These are phyloP conservation scores for Helostoma temminkii DNA, from an alignment of 2,797 vertebrate species.

Conservation along the genomic window DNA sequence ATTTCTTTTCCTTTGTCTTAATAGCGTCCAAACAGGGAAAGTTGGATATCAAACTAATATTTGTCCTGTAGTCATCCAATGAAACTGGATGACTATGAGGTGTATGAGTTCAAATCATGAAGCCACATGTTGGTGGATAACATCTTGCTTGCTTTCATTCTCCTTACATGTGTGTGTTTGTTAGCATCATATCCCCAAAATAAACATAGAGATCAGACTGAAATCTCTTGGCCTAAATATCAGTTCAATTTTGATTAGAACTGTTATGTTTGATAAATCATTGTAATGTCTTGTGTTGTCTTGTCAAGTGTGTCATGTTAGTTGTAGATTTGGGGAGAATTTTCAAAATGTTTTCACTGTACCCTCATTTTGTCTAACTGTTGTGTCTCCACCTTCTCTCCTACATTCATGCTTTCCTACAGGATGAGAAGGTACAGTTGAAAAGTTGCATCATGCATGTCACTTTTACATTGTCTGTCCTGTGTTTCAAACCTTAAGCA, in stretches of 20 bases:
- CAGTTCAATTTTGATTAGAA: no score
- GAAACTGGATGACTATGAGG: no score
- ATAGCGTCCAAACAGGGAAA: background rate
- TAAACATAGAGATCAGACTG: background rate
- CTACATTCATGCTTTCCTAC: conserved; percentile 82
- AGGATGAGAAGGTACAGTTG: conserved; percentile 98
- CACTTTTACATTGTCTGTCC: background rate
- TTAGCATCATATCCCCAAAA: conserved; percentile 7
- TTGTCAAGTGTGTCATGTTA: background rate
- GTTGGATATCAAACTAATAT: background rate
- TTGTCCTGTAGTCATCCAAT: background rate
- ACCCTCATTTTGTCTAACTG: conserved; percentile 67
- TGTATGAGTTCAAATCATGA: no score
- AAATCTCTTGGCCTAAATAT: background rate
- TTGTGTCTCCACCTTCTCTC: conserved; percentile 81
- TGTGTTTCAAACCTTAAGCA: conserved; percentile 8
- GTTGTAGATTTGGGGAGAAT: background rate
- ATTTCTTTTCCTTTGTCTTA: background rate
- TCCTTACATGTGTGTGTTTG: conserved; percentile 28
- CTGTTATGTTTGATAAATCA: no score
- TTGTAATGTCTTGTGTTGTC: no score
- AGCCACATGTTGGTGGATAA: no score
- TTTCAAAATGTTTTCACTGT: conserved; percentile 37
- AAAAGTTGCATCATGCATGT: conserved; percentile 42
- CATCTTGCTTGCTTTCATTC: conserved; percentile 15